A percentile compares a stretch with the other conserved stretches of the same genome.
Conservation (phyloP, 2,113 vertebrate species). For the Strix aluco region DNA sequence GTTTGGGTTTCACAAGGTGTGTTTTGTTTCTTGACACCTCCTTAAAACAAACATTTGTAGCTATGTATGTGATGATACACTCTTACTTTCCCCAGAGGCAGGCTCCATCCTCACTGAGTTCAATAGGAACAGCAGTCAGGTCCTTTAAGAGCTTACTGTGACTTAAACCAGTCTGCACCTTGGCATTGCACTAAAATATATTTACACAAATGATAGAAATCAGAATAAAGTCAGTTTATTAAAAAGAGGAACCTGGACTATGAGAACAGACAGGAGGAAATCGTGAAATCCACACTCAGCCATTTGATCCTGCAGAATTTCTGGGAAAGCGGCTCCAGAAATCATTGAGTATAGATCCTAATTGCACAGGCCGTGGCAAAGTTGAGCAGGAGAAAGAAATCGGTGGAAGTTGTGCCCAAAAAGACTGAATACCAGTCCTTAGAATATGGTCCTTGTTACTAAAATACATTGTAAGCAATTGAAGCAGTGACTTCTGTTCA, state of each 20-base stretch:
- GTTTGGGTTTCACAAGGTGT: neutral
- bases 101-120: neutral
- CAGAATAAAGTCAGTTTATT: neutral
- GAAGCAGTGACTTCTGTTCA: neutral
- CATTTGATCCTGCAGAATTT: neutral
- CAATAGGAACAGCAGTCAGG: neutral
- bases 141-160: neutral
- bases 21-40: neutral
- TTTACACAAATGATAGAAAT: neutral
- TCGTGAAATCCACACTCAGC: neutral
- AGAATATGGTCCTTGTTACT: neutral
- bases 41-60: neutral
- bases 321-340: neutral
- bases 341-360: neutral
- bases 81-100: neutral
- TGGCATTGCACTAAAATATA: neutral
- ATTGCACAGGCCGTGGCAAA: neutral
- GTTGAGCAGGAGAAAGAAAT: neutral
- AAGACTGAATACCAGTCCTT: neutral
- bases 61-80: neutral
- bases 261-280: neutral
- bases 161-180: neutral
- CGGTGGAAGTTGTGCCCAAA: neutral
- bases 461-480: neutral
- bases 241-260: neutral